Base-by-base conservation (phyloP, 2,888 invertebrate species). In the Drosophila villosipedis region DNA sequence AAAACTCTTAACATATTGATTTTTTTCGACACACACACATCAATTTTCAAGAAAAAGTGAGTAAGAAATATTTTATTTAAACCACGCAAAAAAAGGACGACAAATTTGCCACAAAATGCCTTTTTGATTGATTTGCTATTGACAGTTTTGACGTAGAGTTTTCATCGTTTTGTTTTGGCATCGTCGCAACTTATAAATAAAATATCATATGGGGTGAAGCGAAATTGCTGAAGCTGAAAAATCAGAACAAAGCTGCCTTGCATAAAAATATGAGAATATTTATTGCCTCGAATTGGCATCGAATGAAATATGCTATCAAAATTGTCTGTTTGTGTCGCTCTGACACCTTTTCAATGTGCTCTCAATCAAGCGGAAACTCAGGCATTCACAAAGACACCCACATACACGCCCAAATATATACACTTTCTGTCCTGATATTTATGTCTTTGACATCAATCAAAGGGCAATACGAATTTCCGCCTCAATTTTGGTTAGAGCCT, bases 61-160 rank as follows among this genome's bases (percentile, higher is more conserved):
- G 57, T 59, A 60, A 61, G 65, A 65, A 68, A 47, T 41, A 61
- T 68, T 67, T 67, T 53, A 70, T 74, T 70, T 30, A 55, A 69
- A 33, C 62, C 47, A 25, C 30, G 50, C n/a, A 35, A 64, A 37
- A 35, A 50, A 61, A 66, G 31, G 7, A 7, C 14, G 28, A 41
- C 5, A 58, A 31, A 33, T 61, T 50, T 68, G 63, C 74, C 79
- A 66, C 84, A 73, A 84, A 87, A 89, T 88, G 79, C 73, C 64
- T 74, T 79, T 88, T 74, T 84, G 91, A 91, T 91, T 89, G 92
- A 91, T 84, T 84, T 78, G 70, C 76, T 86, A 80, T 80, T 84
- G 85, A 81, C 91, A 88, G 75, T 70, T 91, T 81, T 88, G 91
- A 86, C 86, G 75, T 80, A 79, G 81, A 80, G 82, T 77, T 83